Base-by-base conservation (phyloP, 2,113 vertebrate genomes). In the Nothoprocta pentlandii region DNA sequence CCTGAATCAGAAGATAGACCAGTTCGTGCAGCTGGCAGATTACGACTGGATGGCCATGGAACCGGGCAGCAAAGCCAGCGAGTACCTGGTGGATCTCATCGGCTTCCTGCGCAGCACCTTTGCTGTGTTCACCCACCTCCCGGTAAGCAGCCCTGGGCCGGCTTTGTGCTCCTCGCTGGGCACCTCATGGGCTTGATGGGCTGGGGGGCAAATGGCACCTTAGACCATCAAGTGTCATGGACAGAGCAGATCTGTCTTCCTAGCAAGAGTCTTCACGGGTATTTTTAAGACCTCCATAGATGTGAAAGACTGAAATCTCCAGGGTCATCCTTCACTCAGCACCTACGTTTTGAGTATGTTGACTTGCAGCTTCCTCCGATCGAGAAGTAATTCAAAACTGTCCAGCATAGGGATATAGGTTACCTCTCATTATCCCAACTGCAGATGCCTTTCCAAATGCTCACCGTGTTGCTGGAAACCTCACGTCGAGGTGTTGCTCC, bases 1-100 rank as follows among this genome's bases (percentile, higher is more conserved):
- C 84, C 97, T 99, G 12, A 99, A 99, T 90, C 98, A 99, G 95
- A 99, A 99, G 97, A 99, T 99, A 16, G 99, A 99, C 91, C 99
- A 99, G 98, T 99, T 99, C 96, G 95, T 99, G 93, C 99, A 99
- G 97, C 98, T 99, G 96, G 99, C 99, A 0, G 99, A 99, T 86
- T 99, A 99, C 2, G 98, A 99, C 95, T 99, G 99, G 99, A 98
- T 97, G 98, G 97, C 98, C 1, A 92, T 93, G 41, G 99, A 98
- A 32, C 97, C 97, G 0, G 97, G 97, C 61, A 97, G 95, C 68
- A 91, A 97, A 73, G 97, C 99, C 85, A 99, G 99, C 1, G 99
- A 99, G 91, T 99, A 99, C 96, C 98, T 99, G 82, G 89, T 98
- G 3, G 99, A 99, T 89, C 98, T 99, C 87, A 99, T 99, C 16